Conservation (phyloP, 2,113 vertebrate genomes). For the Microtus oregoni region DNA sequence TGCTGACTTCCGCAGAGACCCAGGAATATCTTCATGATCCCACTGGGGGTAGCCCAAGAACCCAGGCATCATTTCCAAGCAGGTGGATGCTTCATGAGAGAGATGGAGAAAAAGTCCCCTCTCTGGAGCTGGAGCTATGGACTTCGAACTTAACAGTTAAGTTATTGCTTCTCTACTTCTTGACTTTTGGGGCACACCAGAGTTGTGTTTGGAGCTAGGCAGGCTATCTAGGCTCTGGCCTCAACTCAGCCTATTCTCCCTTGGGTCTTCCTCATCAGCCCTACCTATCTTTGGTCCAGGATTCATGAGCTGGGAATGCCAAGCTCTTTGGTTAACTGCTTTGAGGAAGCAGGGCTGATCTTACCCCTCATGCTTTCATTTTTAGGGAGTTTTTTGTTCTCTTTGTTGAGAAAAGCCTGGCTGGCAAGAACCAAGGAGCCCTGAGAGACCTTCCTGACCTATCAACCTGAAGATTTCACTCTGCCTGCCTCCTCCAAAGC, state of each 20-base stretch:
- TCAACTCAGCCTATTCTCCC: background rate
- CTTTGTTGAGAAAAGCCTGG: constrained; percentile 6
- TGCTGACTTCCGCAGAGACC: background rate
- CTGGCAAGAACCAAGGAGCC: background rate
- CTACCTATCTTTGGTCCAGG: background rate
- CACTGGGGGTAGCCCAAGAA: background rate
- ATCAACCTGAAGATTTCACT: background rate
- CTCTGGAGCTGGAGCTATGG: background rate
- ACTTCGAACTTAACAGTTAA: background rate
- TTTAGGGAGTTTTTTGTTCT: background rate
- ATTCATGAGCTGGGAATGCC: background rate
- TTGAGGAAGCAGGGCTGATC: background rate
- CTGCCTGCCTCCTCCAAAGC: background rate
- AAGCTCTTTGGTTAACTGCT: background rate
- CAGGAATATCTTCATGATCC: rapidly evolving
- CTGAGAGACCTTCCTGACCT: background rate
- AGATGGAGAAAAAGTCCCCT: background rate
- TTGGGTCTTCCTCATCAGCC: background rate
- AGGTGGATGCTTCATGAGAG: background rate
- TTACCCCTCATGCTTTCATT: background rate
- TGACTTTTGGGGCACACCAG: background rate
- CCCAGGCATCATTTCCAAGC: background rate
- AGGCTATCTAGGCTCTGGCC: background rate
- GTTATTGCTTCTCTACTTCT: background rate
- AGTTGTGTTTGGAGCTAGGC: background rate